Evolutionary conservation across 2,888 invertebrate species (phyloP).

Genomic region (Tipula lateralis): DNA sequence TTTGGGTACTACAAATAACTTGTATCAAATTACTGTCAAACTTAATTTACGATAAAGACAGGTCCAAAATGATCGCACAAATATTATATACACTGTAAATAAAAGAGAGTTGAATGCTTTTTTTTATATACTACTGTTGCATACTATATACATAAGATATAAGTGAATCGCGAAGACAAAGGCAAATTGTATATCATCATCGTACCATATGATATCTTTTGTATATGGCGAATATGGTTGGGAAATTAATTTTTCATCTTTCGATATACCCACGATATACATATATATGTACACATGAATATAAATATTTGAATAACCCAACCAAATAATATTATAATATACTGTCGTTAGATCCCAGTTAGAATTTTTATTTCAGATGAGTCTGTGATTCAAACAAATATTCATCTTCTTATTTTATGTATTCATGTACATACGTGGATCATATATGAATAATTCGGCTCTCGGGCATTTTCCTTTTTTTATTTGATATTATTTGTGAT

Average conservation of each 20-base stretch:
- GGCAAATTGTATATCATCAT: neutral
- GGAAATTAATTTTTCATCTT: constrained; percentile 13
- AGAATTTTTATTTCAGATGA: neutral
- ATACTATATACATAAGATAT: neutral
- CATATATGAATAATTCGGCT: constrained; percentile 2
- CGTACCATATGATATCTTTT: neutral
- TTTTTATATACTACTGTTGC: neutral
- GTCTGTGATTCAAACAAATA: neutral
- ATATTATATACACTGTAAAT: too few species aligned
- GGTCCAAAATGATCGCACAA: too few species aligned
- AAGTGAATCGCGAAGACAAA: neutral
- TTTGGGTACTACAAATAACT: too few species aligned
- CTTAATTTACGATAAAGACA: too few species aligned
- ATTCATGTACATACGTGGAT: neutral
- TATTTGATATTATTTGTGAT: neutral
- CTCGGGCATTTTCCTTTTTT: constrained; percentile 2
- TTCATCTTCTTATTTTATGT: neutral
- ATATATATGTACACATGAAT: too few species aligned
- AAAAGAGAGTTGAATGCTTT: neutral
- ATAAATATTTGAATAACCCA: neutral
- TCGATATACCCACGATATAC: neutral
- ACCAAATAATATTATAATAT: neutral
- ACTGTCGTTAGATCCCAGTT: neutral
- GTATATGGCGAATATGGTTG: neutral
- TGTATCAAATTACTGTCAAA: too few species aligned